Evolutionary conservation across 2,797 vertebrate genomes (phyloP).

Genomic region (Pseudopleuronectes americanus): DNA sequence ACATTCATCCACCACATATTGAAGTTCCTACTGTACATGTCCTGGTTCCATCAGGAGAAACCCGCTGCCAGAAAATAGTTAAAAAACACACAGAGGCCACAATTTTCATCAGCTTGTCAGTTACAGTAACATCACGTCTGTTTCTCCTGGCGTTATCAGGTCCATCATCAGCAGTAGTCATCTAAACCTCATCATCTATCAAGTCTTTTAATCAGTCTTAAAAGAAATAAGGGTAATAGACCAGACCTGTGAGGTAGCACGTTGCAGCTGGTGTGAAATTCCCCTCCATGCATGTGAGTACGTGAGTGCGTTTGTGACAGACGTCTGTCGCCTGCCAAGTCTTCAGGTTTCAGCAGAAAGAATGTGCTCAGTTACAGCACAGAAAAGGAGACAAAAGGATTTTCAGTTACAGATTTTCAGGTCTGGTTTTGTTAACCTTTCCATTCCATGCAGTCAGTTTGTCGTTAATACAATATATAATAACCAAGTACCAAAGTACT

Average conservation of each 20-base stretch:
- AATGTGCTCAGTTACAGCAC: constrained; percentile 35
- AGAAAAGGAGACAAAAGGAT: neutral
- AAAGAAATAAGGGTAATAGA: neutral
- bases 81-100: constrained; percentile 22
- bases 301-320: constrained; percentile 22
- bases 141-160: constrained; percentile 18
- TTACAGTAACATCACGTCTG: constrained; percentile 22
- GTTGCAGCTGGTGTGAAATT: constrained; percentile 48
- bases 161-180: constrained; percentile 15
- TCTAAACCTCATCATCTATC: neutral
- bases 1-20: constrained; percentile 15
- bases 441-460: neutral
- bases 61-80: constrained; percentile 12
- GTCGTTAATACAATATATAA: neutral
- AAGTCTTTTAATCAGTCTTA: constrained; percentile 9
- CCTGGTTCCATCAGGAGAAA: constrained; percentile 5
- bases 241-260: constrained; percentile 25
- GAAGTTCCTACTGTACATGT: constrained; percentile 5
- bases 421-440: constrained; percentile 4
- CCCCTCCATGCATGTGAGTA: constrained; percentile 16
- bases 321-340: constrained; percentile 24
- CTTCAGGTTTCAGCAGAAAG: constrained; percentile 45
- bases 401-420: neutral
- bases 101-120: constrained; percentile 39
- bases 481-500: neutral